phyloP scores from a whole-genome alignment of 1,140 invertebrate genomes.

The Meloidogyne chitwoodi region DNA sequence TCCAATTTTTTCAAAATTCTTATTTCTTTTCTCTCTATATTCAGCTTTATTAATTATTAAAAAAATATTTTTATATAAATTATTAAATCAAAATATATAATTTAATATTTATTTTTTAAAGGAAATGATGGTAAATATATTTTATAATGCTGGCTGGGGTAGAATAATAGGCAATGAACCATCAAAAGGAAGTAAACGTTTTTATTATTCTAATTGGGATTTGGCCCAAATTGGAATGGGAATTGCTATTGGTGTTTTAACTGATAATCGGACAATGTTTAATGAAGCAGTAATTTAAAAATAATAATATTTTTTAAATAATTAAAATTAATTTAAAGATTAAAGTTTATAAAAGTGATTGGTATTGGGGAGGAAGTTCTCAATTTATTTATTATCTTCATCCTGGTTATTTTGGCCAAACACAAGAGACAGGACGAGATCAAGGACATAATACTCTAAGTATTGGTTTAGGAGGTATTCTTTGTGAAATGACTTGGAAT shows the following conservation, averaged over 20 bases:
- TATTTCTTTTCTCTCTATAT: no score
- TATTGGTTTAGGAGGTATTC: neutral
- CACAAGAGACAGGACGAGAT: neutral
- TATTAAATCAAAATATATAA: no score
- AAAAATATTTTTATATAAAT: no score
- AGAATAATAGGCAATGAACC: neutral
- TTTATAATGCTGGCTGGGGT: neutral
- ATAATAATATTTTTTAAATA: no score
- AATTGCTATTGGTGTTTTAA: neutral
- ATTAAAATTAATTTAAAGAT: neutral
- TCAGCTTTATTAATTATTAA: no score
- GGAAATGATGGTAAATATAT: neutral
- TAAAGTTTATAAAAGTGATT: neutral
- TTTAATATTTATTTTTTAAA: neutral
- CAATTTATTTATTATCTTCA: neutral
- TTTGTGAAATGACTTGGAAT: neutral
- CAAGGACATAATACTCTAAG: neutral
- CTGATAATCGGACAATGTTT: neutral
- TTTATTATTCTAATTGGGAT: neutral
- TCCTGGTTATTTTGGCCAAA: neutral
- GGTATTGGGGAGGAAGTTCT: neutral
- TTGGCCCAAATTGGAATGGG: neutral
- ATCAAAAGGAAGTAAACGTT: neutral
- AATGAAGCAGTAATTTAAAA: neutral
- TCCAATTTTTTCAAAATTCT: no score